Conservation (phyloP, 2,113 vertebrate species). For the Mungos mungo region DNA sequence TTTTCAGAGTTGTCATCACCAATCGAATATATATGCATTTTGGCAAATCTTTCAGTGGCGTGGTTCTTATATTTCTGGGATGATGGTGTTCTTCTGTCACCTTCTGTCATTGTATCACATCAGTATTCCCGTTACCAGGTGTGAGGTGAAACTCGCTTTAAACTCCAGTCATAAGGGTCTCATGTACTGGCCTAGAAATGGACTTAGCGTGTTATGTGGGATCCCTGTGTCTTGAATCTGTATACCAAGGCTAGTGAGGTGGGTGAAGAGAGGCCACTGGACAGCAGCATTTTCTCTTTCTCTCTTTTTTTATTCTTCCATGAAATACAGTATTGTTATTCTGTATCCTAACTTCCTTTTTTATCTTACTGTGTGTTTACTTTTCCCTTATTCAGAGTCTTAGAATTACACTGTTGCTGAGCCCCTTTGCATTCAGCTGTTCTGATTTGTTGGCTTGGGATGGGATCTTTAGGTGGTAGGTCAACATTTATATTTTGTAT, state of each 20-base stretch:
- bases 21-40: neutral
- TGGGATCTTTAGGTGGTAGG: neutral
- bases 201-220: neutral
- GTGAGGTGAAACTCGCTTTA: neutral
- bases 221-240: neutral
- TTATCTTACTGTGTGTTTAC: neutral
- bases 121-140: neutral
- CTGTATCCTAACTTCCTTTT: neutral
- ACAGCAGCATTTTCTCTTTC: neutral
- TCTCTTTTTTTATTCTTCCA: neutral
- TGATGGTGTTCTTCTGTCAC: neutral
- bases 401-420: neutral
- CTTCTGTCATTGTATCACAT: neutral
- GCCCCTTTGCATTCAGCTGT: neutral
- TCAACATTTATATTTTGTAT: neutral
- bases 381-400: neutral
- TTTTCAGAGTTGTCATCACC: neutral
- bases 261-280: neutral
- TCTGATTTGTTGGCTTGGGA: neutral
- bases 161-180: neutral
- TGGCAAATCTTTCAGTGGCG: neutral
- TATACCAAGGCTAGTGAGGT: neutral
- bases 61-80: neutral
- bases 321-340: neutral
- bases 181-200: neutral